These are phyloP conservation scores for Scaptomyza montana DNA, from an alignment of 1,140 invertebrate species.

Conservation along the genomic window DNA sequence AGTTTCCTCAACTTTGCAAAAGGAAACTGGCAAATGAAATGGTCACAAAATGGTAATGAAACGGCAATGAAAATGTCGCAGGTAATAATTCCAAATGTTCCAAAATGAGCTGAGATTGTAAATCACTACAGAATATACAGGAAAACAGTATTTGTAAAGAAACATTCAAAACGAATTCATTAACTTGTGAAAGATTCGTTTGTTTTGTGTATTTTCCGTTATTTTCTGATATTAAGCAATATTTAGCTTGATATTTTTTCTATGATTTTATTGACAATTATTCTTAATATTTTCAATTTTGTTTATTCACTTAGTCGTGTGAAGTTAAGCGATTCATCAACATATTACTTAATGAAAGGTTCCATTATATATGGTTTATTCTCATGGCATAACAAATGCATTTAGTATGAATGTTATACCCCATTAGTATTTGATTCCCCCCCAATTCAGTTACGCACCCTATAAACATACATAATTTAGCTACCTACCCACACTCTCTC, in stretches of 20 bases:
- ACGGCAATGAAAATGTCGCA: conserved; percentile 7
- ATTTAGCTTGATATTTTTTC: too few species aligned
- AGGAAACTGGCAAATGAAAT: neutral
- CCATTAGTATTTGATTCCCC: conserved; percentile 30
- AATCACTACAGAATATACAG: neutral
- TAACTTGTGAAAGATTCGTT: too few species aligned
- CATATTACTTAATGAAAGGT: conserved; percentile 42
- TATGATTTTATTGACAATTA: neutral
- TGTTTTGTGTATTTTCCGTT: too few species aligned
- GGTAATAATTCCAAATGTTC: conserved; percentile 2
- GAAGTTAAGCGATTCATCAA: conserved; percentile 67
- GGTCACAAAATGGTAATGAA: conserved; percentile 1
- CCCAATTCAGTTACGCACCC: conserved; percentile 65
- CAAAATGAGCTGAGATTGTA: conserved; percentile 1
- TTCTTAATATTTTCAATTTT: neutral
- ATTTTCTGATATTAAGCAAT: too few species aligned
- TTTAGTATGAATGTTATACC: neutral
- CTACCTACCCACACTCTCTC: conserved; percentile 23
- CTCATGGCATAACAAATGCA: conserved; percentile 64
- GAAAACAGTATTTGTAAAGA: too few species aligned
- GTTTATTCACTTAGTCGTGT: conserved; percentile 37
- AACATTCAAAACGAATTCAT: too few species aligned
- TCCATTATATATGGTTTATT: conserved; percentile 69
- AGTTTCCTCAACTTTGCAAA: conserved; percentile 4
- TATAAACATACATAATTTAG: conserved; percentile 1